Percentiles rank a stretch among this genome's conserved stretches.
Evolutionary conservation across 2,888 invertebrate species (phyloP).

Genomic region (Eupelmus urozonus): DNA sequence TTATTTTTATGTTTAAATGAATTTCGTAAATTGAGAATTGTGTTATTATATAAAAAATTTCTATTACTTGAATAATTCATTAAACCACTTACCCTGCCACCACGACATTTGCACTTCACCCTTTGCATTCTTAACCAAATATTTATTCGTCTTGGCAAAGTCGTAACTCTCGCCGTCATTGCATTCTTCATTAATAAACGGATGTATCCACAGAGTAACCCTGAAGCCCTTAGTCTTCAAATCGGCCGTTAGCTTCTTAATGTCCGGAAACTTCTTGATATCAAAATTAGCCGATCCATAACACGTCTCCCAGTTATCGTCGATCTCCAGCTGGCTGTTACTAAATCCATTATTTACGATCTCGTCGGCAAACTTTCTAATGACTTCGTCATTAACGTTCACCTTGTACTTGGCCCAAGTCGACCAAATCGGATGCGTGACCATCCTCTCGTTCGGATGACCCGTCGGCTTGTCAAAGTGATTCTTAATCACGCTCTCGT

Average conservation of each 20-base stretch:
- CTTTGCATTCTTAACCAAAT: slow-evolving; percentile 76
- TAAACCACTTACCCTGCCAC: slow-evolving; percentile 79
- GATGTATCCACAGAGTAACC: slow-evolving; percentile 91
- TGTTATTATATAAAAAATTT: not conserved
- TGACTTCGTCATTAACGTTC: slow-evolving; percentile 82
- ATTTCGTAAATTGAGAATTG: too few species aligned
- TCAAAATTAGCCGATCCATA: slow-evolving; percentile 90
- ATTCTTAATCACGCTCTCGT: slow-evolving; percentile 81
- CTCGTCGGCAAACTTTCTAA: slow-evolving; percentile 83
- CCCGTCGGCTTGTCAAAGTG: slow-evolving; percentile 82
- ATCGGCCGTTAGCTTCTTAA: slow-evolving; percentile 81
- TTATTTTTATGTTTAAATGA: too few species aligned
- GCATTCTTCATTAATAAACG: slow-evolving; percentile 89
- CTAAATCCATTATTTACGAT: slow-evolving; percentile 83
- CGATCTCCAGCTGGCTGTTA: slow-evolving; percentile 90
- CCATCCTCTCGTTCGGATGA: slow-evolving; percentile 84
- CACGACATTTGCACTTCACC: slow-evolving; percentile 73
- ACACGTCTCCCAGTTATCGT: slow-evolving; percentile 92
- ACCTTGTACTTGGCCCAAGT: slow-evolving; percentile 89
- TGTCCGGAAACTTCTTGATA: slow-evolving; percentile 83
- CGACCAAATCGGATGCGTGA: slow-evolving; percentile 91
- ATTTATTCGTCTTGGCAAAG: slow-evolving; percentile 81
- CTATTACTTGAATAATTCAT: slow-evolving; percentile 6
- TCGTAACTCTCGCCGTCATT: slow-evolving; percentile 76
- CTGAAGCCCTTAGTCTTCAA: slow-evolving; percentile 85